Evolutionary conservation across 2,888 invertebrate genomes (phyloP), one percentile per base, ranked within the genome.

Genomic region (Nemurella pictetii): DNA sequence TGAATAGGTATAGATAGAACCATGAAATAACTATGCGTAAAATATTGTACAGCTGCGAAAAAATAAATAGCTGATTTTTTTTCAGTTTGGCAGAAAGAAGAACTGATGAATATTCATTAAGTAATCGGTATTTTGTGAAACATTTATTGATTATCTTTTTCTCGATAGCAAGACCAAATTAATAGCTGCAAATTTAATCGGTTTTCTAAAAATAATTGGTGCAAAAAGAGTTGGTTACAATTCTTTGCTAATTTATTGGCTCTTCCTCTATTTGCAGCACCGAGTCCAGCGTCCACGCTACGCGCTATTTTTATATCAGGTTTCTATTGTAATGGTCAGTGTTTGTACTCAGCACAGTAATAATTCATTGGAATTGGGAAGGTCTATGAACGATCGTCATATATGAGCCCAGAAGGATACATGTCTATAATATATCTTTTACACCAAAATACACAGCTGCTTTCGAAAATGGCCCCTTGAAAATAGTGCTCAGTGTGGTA

Each of bases 391-490:
- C 26, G 82, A 55, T 28, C 82, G 82, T 82, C 82, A 82, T 82
- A 35, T 30, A 30, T 32, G 55, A 82, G 9, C 12, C 30, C 78
- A 78, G 78, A 28, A 78, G 82, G 82, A 82, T 82, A 82, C 82
- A 82, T 55, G 27, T 82, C 82, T 55, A 82, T 82, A 81, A 81
- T 81, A 82, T 82, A 36, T 82, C 55, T 72, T 55, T 29, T 28
- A 35, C 27, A 25, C 26, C 73, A 36, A 82, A 82, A 82, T 82
- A 82, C 36, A 82, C 82, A 82, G 36, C 82, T 82, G 82, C 26
- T 55, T 82, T 55, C 20, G 82, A 82, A 72, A 82, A 82, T 72
- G 78, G 78, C 29, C 78, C 28, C 78, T 78, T 20, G 29, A 80
- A 80, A 80, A 80, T 80, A 20, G 75, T 75, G 55, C 20, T 4